phyloP scores from a whole-genome alignment of 2,888 invertebrate species.

The Ophion costatus region DNA sequence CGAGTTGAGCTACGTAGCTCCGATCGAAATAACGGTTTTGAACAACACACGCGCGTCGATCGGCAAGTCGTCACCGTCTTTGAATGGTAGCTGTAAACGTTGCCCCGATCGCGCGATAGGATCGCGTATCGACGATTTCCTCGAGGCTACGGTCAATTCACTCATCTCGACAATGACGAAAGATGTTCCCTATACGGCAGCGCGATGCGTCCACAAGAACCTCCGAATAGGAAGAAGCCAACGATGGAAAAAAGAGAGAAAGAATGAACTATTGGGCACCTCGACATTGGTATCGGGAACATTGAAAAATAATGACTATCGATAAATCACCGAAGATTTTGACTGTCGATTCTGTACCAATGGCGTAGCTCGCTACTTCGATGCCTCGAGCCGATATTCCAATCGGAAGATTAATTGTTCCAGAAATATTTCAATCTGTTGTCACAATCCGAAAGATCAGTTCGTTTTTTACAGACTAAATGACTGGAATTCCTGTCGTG shows the following conservation, averaged over 20 bases:
- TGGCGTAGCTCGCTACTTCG: too few relatives aligned
- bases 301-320: too few relatives aligned
- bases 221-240: not conserved
- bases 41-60: not conserved
- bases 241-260: not conserved
- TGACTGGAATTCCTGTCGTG: not conserved
- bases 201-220: not conserved
- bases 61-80: not conserved
- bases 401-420: too few relatives aligned
- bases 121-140: not conserved
- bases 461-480: not conserved
- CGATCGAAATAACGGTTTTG: not conserved
- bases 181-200: not conserved
- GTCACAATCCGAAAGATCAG: not conserved
- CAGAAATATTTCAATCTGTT: too few relatives aligned
- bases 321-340: too few relatives aligned
- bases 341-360: too few relatives aligned
- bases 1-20: not conserved
- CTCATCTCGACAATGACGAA: not conserved
- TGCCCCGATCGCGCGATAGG: not conserved
- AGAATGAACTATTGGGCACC: not conserved
- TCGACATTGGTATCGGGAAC: too few relatives aligned
- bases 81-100: constrained; percentile 3
- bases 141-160: not conserved
- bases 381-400: too few relatives aligned